A percentile compares a stretch with the other conserved stretches of the same genome.
Evolutionary conservation across 2,797 vertebrate species (phyloP).

Genomic region (Sciurus carolinensis): DNA sequence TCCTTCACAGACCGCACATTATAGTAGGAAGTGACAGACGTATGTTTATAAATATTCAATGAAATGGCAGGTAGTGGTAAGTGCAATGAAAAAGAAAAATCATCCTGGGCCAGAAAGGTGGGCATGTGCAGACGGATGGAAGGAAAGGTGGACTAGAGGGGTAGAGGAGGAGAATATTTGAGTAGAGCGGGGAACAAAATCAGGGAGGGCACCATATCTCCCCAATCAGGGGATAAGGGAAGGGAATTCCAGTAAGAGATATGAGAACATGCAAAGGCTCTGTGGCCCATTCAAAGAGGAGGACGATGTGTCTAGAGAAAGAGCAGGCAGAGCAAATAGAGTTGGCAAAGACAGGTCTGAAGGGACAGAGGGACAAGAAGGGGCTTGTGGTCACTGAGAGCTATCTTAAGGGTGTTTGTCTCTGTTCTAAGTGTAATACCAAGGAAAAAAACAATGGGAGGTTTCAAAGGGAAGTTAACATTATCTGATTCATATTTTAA

Average conservation of each 20-base stretch:
- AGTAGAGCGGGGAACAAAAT: neutral
- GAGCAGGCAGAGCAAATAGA: neutral
- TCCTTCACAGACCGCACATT: neutral
- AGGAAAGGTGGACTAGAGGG: neutral
- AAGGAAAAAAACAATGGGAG: neutral
- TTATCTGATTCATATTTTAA: neutral
- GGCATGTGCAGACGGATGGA: neutral
- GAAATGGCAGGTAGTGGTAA: neutral
- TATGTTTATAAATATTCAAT: neutral
- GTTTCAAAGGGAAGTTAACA: neutral
- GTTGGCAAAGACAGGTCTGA: neutral
- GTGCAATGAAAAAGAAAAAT: neutral
- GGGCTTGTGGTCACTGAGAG: accelerated
- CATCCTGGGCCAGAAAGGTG: neutral
- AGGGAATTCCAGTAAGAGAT: neutral
- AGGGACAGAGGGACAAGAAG: neutral
- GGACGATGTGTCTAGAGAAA: neutral
- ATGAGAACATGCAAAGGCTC: neutral
- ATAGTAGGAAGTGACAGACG: neutral
- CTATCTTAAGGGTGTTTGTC: neutral
- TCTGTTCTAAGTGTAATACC: neutral
- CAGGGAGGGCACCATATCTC: neutral
- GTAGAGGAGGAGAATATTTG: neutral
- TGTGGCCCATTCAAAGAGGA: neutral
- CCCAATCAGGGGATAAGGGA: neutral